A percentile compares a stretch with the other conserved stretches of the same genome.
Conservation (phyloP, 2,888 invertebrate genomes). For the Cerastis leucographa region DNA sequence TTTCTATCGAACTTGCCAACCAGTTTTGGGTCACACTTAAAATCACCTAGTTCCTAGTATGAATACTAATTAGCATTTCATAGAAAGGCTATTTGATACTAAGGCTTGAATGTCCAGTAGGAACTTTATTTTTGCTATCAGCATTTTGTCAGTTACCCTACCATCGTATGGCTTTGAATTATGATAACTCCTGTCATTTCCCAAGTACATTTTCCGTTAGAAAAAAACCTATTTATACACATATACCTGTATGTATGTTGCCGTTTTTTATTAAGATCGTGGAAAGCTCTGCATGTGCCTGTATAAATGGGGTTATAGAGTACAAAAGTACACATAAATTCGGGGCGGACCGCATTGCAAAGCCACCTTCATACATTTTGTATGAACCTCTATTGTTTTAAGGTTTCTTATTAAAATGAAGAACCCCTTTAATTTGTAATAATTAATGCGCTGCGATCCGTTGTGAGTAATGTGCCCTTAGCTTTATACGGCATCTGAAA, state of each 20-base stretch:
- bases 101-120: not conserved
- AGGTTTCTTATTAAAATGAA: not conserved
- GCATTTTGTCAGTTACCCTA: conserved; percentile 39
- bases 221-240: conserved; percentile 18
- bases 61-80: not conserved
- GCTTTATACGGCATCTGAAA: conserved; percentile 3
- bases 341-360: not conserved
- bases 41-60: not conserved
- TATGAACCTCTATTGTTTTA: not conserved
- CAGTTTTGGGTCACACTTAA: not conserved
- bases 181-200: conserved; percentile 26
- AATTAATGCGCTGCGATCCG: too few species aligned
- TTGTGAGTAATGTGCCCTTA: conserved; percentile 1
- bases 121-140: not conserved
- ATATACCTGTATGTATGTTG: not conserved
- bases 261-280: not conserved
- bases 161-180: conserved; percentile 1
- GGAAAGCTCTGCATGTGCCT: not conserved
- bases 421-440: not conserved
- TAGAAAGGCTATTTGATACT: not conserved
- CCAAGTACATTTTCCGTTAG: conserved; percentile 52
- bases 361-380: not conserved
- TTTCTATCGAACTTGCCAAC: not conserved
- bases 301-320: not conserved
- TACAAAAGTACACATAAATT: conserved; percentile 22